These are phyloP conservation scores for Plotosus lineatus DNA, from an alignment of 2,113 vertebrate species.

Conservation along the genomic window DNA sequence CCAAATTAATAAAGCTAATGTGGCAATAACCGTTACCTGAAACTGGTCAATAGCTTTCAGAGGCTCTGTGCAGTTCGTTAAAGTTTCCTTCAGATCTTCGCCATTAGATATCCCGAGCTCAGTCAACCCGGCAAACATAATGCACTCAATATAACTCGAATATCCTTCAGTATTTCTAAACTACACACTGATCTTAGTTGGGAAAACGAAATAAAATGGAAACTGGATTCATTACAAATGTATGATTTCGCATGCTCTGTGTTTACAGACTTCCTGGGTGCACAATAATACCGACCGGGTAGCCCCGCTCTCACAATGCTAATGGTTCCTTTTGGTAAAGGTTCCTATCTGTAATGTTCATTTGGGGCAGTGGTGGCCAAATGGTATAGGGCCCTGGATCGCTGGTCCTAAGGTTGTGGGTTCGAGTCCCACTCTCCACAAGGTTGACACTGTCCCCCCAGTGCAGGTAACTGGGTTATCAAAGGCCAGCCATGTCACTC, in stretches of 20 bases:
- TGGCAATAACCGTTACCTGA: slow-evolving; percentile 75
- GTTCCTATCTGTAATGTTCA: slow-evolving; percentile 24
- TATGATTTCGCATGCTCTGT: background rate
- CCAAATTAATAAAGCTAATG: background rate
- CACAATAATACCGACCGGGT: slow-evolving; percentile 50
- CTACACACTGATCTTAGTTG: background rate
- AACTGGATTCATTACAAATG: background rate
- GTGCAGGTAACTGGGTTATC: no score
- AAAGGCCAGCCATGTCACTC: no score
- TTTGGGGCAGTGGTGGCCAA: no score
- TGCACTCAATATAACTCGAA: background rate
- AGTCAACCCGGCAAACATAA: slow-evolving; percentile 89
- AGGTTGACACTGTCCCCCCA: no score
- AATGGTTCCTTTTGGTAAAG: slow-evolving; percentile 41
- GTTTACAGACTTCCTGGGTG: slow-evolving; percentile 54
- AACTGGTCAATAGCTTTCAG: slow-evolving; percentile 98
- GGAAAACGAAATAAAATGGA: background rate
- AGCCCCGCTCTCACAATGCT: background rate
- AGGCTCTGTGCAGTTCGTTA: slow-evolving; percentile 97
- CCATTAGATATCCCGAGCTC: slow-evolving; percentile 95
- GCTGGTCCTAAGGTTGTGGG: no score
- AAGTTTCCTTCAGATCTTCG: slow-evolving; percentile 94
- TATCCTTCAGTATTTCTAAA: background rate
- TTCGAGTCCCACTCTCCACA: no score
- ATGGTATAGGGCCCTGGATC: no score